Evolutionary conservation across 1,140 invertebrate species (phyloP).

Genomic region (Aphelinus atriplicis): DNA sequence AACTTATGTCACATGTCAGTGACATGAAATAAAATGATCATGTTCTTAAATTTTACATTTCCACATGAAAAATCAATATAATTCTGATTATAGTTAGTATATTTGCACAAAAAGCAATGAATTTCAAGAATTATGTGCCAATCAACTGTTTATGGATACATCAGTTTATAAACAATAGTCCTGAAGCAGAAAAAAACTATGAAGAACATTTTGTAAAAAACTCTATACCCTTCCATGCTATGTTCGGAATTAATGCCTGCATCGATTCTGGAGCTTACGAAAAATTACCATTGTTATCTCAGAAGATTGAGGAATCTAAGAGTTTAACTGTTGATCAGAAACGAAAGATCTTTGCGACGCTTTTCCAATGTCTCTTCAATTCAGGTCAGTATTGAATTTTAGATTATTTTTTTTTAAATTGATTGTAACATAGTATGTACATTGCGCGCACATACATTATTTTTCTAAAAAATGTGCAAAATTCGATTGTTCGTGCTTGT

Average conservation of each 20-base stretch:
- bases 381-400: conserved; percentile 27
- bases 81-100: conserved; percentile 12
- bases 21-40: not conserved
- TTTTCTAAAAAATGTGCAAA: no score
- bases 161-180: not conserved
- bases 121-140: not conserved
- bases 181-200: conserved; percentile 24
- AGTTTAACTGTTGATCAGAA: not conserved
- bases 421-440: not conserved
- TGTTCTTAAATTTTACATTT: not conserved
- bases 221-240: not conserved
- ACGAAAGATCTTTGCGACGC: not conserved
- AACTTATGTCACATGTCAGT: not conserved
- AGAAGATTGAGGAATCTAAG: no score
- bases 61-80: not conserved
- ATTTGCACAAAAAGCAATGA: not conserved
- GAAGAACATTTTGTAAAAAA: not conserved
- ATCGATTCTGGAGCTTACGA: not conserved
- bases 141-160: conserved; percentile 10
- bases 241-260: not conserved
- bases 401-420: not conserved
- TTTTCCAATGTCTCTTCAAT: not conserved
- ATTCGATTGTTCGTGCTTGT: no score
- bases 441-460: no score
- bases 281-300: not conserved